These are phyloP conservation scores for Sinodicranocentrus sp. DNA, from an alignment of 2,888 invertebrate species.

Conservation along the genomic window DNA sequence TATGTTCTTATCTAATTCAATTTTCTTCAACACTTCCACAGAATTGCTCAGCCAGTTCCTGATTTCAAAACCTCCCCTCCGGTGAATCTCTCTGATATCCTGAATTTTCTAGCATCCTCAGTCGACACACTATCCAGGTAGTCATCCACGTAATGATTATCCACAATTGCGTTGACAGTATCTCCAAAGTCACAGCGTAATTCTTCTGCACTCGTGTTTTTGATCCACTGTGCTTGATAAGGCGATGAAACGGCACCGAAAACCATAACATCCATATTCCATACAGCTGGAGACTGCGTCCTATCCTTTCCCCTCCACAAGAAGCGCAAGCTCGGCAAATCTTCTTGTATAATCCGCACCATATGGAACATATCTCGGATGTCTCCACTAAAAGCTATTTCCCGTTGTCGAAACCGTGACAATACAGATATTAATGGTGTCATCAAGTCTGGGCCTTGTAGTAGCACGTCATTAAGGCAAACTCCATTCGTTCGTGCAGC, in stretches of 20 bases:
- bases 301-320: constrained; percentile 42
- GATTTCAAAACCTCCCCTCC: background rate
- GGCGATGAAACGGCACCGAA: constrained; percentile 66
- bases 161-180: constrained; percentile 22
- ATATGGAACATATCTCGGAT: constrained; percentile 66
- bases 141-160: constrained; percentile 52
- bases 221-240: constrained; percentile 46
- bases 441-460: constrained; percentile 18
- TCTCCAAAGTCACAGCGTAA: constrained; percentile 19
- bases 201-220: constrained; percentile 38
- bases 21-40: background rate
- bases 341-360: constrained; percentile 37
- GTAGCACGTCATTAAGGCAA: constrained; percentile 15
- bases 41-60: constrained; percentile 7
- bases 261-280: constrained; percentile 27
- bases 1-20: no score
- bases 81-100: background rate
- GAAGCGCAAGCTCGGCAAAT: constrained; percentile 34
- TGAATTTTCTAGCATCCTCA: constrained; percentile 21
- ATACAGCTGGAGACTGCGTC: background rate
- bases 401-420: background rate
- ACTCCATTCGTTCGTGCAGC: constrained; percentile 34
- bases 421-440: background rate
- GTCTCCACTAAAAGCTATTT: constrained; percentile 22
- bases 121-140: constrained; percentile 25